Conservation (phyloP, 2,113 vertebrate genomes). For the Otocyon megalotis region DNA sequence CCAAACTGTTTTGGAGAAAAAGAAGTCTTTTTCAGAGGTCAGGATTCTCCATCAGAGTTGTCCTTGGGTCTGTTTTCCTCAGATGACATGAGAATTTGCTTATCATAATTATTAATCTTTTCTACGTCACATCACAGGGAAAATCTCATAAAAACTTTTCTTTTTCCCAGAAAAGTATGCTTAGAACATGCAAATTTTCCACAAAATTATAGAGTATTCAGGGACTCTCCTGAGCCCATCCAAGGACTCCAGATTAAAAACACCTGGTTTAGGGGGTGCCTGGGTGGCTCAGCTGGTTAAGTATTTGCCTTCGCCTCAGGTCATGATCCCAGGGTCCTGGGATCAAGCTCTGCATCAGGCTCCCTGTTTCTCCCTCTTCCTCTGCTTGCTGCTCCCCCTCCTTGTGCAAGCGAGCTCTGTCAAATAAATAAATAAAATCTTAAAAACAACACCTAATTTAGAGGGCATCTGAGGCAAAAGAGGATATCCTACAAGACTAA, state of each 20-base stretch:
- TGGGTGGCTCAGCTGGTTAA: neutral
- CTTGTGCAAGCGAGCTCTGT: no score
- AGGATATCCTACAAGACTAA: neutral
- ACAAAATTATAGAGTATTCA: neutral
- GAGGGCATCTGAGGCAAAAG: neutral
- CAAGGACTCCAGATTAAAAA: slow-evolving; percentile 31
- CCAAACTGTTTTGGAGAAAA: neutral
- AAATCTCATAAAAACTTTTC: slow-evolving; percentile 29
- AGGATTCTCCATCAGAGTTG: neutral
- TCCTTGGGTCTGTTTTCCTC: neutral
- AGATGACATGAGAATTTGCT: neutral
- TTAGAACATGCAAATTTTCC: neutral
- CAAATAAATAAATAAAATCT: no score
- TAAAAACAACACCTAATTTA: neutral
- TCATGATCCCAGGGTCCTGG: no score
- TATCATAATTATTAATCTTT: neutral
- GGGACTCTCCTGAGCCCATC: neutral
- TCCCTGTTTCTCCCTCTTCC: no score
- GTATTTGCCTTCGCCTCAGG: no score
- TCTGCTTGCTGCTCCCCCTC: no score
- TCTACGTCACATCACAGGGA: neutral
- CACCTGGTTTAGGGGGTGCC: neutral
- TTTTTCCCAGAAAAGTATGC: slow-evolving; percentile 53
- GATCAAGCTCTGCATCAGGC: no score
- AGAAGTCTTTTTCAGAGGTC: neutral